Conservation (phyloP, 2,888 invertebrate species). For the Magallana nippona region DNA sequence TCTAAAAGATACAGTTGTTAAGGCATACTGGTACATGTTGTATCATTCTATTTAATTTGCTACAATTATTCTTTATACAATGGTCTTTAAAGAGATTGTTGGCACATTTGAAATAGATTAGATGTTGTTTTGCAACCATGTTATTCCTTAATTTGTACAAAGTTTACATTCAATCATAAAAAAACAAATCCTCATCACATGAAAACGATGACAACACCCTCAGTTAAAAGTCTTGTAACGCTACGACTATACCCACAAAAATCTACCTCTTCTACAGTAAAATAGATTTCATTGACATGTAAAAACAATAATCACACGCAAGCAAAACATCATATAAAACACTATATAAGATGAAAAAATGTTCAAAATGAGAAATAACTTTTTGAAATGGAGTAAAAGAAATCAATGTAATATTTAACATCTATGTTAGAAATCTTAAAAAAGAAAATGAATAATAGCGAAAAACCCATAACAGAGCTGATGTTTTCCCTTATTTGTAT, state of each 20-base stretch:
- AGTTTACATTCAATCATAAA: background rate
- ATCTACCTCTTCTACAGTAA: conserved; percentile 15
- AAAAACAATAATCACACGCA: conserved; percentile 14
- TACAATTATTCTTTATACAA: background rate
- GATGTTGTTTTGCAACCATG: conserved; percentile 29
- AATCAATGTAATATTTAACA: background rate
- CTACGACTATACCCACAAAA: background rate
- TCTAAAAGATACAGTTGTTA: background rate
- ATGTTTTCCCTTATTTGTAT: background rate
- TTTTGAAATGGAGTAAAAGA: background rate
- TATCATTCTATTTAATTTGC: background rate
- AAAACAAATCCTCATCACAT: background rate
- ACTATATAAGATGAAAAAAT: background rate
- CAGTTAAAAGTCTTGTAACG: background rate
- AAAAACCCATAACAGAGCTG: background rate
- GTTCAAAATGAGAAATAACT: background rate
- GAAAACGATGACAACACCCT: background rate
- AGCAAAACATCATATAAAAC: conserved; percentile 6
- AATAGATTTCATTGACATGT: conserved; percentile 17
- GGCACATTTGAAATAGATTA: conserved; percentile 25
- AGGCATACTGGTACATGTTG: background rate
- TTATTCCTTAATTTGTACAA: background rate
- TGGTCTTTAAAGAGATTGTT: background rate
- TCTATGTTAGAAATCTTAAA: background rate
- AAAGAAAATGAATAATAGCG: background rate